Base-by-base conservation (phyloP, 2,888 invertebrate genomes). In the Dynastes hyllus region DNA sequence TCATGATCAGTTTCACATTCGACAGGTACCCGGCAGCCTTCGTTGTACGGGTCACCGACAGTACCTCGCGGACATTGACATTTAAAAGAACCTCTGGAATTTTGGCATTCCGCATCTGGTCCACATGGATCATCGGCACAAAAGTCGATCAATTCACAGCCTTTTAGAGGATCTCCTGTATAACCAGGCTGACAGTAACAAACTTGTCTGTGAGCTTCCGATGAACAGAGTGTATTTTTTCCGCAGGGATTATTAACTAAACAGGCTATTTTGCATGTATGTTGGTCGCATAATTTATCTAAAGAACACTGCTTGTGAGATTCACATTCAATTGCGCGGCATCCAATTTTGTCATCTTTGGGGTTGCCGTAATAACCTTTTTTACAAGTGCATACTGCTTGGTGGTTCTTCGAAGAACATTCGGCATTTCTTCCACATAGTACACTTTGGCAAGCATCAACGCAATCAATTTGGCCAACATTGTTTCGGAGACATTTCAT, bases 121-220 rank as follows among this genome's bases (percentile, higher is more conserved):
- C 95, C 96, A 87, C 97, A 97, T 6, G 96, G 96, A 61, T 92
- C 92, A 83, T 93, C 92, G 70, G 92, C 91, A 86, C 97, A 97
- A 88, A 94, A 95, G 88, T 97, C 95, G 76, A 96, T 93, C 76
- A 94, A 89, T 75, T 91, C 89, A 85, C 97, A 97, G 29, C 93
- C 93, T 40, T 89, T 90, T 9, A 91, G 89, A 1, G 96, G 93
- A 87, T 96, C 93, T 2, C 96, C 97, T 0, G 95, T 95, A 85
- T 92, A 96, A 0, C 97, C 97, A 11, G 97, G 96, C 89, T 96
- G 96, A 87, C 97, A 97, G 84, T 95, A 94, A 86, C 95, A 95
- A 0, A 93, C 91, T 87, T 95, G 95, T 81, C 91, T 91, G 85
- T 97, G 97, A 85, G 93, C 93, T 87, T 96, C 95, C 1, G 96